Evolutionary conservation across 2,888 invertebrate genomes (phyloP).

Genomic region (Orthosia gothica): DNA sequence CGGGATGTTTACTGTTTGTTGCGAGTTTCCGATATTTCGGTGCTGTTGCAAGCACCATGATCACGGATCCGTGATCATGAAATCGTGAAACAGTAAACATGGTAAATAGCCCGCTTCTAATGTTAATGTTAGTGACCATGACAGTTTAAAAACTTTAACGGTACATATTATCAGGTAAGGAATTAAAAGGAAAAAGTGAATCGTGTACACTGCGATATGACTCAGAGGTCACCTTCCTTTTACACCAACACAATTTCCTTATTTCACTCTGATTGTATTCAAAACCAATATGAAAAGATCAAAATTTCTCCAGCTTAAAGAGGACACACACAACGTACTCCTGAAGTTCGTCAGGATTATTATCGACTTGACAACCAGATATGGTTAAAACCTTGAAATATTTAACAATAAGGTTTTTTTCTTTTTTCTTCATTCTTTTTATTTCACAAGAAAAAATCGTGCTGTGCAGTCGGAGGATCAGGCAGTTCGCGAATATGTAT

Average conservation of each 20-base stretch:
- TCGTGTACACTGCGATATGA: neutral
- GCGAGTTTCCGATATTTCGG: too few relatives aligned
- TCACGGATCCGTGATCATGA: too few relatives aligned
- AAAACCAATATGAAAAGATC: neutral
- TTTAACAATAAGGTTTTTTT: neutral
- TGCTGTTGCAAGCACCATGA: too few relatives aligned
- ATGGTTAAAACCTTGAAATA: neutral
- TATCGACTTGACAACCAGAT: neutral
- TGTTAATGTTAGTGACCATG: too few relatives aligned
- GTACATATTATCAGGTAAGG: neutral
- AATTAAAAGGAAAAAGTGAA: constrained; percentile 1
- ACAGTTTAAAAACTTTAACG: too few relatives aligned
- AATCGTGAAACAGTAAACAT: too few relatives aligned
- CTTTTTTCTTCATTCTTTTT: too few relatives aligned
- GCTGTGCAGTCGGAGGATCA: too few relatives aligned
- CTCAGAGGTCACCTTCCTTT: neutral
- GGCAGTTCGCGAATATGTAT: too few relatives aligned
- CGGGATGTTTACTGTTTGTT: too few relatives aligned
- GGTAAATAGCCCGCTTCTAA: too few relatives aligned
- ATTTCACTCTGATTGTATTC: neutral
- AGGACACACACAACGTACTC: neutral
- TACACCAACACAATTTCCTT: neutral
- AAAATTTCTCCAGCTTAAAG: neutral
- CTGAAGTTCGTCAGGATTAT: neutral
- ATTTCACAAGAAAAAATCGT: too few relatives aligned